Conservation (phyloP, 2,888 invertebrate genomes). For the Dryobotodes eremita region DNA sequence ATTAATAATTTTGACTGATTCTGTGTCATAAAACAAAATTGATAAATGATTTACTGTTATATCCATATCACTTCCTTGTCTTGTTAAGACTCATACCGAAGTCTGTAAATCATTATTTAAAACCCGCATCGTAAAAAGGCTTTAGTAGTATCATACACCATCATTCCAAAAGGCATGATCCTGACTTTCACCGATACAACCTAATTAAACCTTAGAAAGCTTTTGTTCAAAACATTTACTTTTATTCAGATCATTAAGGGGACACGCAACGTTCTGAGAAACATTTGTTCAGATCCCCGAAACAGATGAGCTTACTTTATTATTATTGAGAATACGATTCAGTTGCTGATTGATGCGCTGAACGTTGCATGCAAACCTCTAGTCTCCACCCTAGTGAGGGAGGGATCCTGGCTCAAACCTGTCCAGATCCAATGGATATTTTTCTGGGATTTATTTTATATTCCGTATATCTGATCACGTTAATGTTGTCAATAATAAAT, state of each 20-base stretch:
- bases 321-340: constrained; percentile 79
- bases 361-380: constrained; percentile 75
- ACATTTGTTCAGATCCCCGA: constrained; percentile 80
- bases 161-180: constrained; percentile 47
- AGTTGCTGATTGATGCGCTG: constrained; percentile 78
- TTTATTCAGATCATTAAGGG: constrained; percentile 67
- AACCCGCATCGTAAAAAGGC: background rate
- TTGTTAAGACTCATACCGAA: constrained; percentile 19
- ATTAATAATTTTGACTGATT: constrained; percentile 57
- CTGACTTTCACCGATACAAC: constrained; percentile 59
- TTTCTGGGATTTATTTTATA: constrained; percentile 57
- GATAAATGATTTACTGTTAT: constrained; percentile 41
- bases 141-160: constrained; percentile 30
- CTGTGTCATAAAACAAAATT: constrained; percentile 25
- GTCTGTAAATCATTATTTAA: constrained; percentile 30
- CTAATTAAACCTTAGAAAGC: constrained; percentile 66
- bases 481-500: constrained; percentile 53
- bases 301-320: constrained; percentile 81
- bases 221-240: constrained; percentile 67
- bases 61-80: constrained; percentile 21
- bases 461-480: constrained; percentile 49
- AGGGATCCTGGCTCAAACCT: constrained; percentile 49
- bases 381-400: constrained; percentile 59
- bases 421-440: constrained; percentile 44
- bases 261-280: constrained; percentile 79